Evolutionary conservation across 2,888 invertebrate genomes (phyloP), one percentile per base, ranked within the genome.

Genomic region (Glaucopsyche alexis): DNA sequence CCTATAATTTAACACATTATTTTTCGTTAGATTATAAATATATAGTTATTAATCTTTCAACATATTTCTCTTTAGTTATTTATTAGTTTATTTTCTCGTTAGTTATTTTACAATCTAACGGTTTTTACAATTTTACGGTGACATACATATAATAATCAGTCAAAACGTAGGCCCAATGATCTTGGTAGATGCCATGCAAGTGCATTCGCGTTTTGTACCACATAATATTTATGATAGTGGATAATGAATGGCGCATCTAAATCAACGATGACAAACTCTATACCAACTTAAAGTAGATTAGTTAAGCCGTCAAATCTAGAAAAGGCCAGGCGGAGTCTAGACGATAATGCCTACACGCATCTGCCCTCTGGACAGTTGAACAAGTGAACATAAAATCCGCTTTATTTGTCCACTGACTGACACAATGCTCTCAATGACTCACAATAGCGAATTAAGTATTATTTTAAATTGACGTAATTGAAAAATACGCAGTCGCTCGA

Each of bases 381-480:
- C 72, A 64, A 71, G 74, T 75, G 75, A 80, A 78, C 77, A 77
- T 81, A 79, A 81, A 83, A 80, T 80, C 80, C 78, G 80, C 84
- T 80, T 81, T 81, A 82, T 81, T 82, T 81, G 80, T 78, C 79
- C 77, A 83, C 82, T 83, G 81, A 82, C 85, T 87, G 90, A 87
- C 90, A 90, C 90, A 90, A 89, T 88, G 87, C 86, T 88, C 89
- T 81, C 85, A 87, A 87, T 91, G 92, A 91, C 85, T 91, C 92
- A 92, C 91, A 88, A 91, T 91, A 87, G 91, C 90, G 83, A 92
- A 93, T 91, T 93, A 92, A 90, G 91, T 90, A 93, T 92, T 92
- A 92, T 91, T 92, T 91, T 91, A 91, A 92, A 93, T 93, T 92
- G 92, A 91, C 91, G 88, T 93, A 92, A 93, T 92, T 93, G 92